phyloP scores from a whole-genome alignment of 2,113 vertebrate genomes.

The Myxocyprinus asiaticus region DNA sequence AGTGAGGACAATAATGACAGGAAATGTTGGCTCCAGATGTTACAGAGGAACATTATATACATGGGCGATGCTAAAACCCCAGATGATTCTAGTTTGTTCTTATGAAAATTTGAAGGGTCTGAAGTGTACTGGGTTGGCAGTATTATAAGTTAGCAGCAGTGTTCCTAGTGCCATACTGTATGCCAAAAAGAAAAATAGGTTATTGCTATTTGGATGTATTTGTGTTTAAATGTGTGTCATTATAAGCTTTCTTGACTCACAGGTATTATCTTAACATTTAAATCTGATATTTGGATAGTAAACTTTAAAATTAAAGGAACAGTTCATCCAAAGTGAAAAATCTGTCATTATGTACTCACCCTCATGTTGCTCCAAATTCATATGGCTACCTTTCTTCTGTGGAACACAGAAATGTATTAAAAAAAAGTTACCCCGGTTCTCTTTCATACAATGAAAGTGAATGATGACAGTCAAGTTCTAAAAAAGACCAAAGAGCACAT shows the following conservation, averaged over 20 bases:
- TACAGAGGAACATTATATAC: background rate
- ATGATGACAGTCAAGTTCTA: too few species aligned
- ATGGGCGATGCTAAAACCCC: background rate
- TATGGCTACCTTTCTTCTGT: too few species aligned
- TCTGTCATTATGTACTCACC: too few species aligned
- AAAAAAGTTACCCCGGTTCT: too few species aligned
- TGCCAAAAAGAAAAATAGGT: background rate
- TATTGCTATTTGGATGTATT: slow-evolving; percentile 10
- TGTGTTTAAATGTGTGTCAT: background rate
- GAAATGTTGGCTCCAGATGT: background rate
- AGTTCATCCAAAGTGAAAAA: too few species aligned
- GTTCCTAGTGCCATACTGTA: slow-evolving; percentile 46
- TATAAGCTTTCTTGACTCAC: background rate
- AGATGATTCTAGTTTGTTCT: background rate
- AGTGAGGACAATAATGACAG: background rate
- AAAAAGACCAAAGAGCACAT: too few species aligned
- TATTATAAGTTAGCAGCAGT: slow-evolving; percentile 18
- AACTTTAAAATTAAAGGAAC: too few species aligned
- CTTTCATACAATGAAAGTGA: too few species aligned
- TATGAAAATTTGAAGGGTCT: too few species aligned
- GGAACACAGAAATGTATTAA: too few species aligned
- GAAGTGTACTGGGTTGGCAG: background rate
- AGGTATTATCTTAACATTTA: background rate
- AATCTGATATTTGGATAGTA: background rate
- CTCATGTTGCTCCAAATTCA: too few species aligned